phyloP scores from a whole-genome alignment of 2,888 invertebrate species.

The Trichopoda pennipes region DNA sequence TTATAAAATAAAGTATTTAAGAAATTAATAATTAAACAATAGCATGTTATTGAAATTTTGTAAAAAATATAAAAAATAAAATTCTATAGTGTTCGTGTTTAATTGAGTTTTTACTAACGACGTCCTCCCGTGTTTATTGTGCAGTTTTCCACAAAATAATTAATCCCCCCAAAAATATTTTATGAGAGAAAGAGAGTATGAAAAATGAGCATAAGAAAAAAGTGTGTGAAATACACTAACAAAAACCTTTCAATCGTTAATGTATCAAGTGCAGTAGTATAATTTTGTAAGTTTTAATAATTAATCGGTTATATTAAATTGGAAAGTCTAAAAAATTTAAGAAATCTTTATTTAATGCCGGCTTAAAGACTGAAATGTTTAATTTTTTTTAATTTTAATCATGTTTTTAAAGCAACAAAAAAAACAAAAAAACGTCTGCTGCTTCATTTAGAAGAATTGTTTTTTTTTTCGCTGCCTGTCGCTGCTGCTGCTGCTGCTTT shows the following conservation, averaged over 20 bases:
- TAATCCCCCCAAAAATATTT: background rate
- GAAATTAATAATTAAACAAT: too few species aligned
- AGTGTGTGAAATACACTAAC: constrained; percentile 10
- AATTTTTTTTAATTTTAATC: background rate
- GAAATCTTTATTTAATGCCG: background rate
- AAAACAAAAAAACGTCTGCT: constrained; percentile 47
- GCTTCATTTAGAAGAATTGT: constrained; percentile 18
- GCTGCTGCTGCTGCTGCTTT: constrained; percentile 29
- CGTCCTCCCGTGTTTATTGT: constrained; percentile 8
- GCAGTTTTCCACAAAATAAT: background rate
- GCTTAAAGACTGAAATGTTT: background rate
- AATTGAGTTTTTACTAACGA: constrained; percentile 4
- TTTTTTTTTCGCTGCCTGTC: constrained; percentile 1
- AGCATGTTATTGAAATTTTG: too few species aligned
- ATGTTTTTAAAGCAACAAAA: background rate
- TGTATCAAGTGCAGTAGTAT: constrained; percentile 20
- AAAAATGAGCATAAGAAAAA: background rate
- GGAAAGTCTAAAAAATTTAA: background rate
- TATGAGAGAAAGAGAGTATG: background rate
- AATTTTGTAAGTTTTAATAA: constrained; percentile 34
- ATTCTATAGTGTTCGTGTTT: constrained; percentile 25
- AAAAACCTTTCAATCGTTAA: constrained; percentile 17
- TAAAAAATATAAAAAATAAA: background rate
- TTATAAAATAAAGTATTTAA: too few species aligned
- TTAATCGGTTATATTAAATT: background rate